Conservation (phyloP, 2,797 vertebrate genomes). For the Etheostoma nigrum region DNA sequence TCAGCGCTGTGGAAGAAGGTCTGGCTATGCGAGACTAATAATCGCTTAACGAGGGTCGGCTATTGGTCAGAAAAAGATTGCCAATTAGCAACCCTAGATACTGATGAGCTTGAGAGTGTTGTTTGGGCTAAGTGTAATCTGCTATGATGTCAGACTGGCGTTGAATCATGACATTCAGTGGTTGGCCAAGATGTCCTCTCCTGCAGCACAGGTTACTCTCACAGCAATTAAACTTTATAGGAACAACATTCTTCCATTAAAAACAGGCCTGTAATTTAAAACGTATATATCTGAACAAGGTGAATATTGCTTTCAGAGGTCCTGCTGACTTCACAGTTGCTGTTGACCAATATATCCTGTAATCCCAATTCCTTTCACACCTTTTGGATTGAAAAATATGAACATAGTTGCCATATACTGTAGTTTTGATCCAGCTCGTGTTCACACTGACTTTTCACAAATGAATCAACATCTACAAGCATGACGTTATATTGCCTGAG, state of each 20-base stretch:
- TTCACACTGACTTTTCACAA: not conserved
- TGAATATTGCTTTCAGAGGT: too few species aligned
- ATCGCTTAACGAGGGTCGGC: too few species aligned
- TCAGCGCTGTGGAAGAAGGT: too few species aligned
- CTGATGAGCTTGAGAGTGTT: slow-evolving; percentile 13
- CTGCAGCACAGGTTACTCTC: slow-evolving; percentile 1
- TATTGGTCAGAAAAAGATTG: too few species aligned
- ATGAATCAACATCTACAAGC: not conserved
- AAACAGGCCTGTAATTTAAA: not conserved
- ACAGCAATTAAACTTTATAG: slow-evolving; percentile 9
- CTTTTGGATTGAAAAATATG: not conserved
- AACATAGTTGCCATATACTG: not conserved
- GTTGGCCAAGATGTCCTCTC: not conserved
- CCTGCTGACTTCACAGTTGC: not conserved
- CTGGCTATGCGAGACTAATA: too few species aligned
- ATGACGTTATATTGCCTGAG: not conserved
- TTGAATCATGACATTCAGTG: slow-evolving; percentile 6
- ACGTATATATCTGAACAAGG: not conserved
- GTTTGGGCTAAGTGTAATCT: slow-evolving; percentile 2
- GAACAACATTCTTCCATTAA: not conserved
- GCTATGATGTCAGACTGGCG: slow-evolving; percentile 5
- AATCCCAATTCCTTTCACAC: not conserved
- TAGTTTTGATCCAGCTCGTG: not conserved
- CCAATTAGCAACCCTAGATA: too few species aligned
- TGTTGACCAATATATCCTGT: not conserved